Evolutionary conservation across 2,113 vertebrate genomes (phyloP).

Genomic region (Camelus dromedarius): DNA sequence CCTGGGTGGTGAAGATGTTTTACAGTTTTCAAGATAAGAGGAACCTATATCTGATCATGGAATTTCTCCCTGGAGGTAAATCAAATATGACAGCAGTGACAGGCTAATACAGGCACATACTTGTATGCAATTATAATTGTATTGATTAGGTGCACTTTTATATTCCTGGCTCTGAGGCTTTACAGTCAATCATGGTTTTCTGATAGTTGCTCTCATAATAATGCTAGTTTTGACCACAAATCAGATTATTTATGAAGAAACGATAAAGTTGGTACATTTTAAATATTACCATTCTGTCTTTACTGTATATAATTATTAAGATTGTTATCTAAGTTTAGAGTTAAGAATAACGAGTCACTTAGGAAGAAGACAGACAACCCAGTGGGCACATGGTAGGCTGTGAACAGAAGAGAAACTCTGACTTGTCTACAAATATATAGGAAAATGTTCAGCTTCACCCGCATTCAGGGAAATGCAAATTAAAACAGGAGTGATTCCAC

Average conservation of each 20-base stretch:
- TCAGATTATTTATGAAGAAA: conserved; percentile 30
- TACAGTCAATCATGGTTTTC: not conserved
- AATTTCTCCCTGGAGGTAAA: conserved; percentile 98
- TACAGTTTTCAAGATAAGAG: conserved; percentile 99
- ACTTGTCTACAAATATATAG: not conserved
- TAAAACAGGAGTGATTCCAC: not conserved
- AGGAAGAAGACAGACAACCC: not conserved
- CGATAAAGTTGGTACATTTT: conserved; percentile 24
- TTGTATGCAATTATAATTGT: not conserved
- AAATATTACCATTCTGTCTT: not conserved
- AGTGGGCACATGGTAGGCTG: not conserved
- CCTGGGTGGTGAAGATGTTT: conserved; percentile 99
- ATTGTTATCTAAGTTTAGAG: not conserved
- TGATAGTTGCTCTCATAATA: not conserved
- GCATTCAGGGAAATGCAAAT: conserved; percentile 26
- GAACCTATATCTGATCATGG: conserved; percentile 99
- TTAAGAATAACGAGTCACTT: not conserved
- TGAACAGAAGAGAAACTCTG: not conserved
- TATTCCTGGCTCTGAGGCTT: not conserved
- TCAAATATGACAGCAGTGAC: not conserved
- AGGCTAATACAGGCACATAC: not conserved
- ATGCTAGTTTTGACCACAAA: conserved; percentile 1
- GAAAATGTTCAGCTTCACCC: not conserved
- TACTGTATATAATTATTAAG: not conserved
- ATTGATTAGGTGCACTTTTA: not conserved